Evolutionary conservation across 1,140 invertebrate genomes (phyloP).

Genomic region (Pentalonia nigronervosa): DNA sequence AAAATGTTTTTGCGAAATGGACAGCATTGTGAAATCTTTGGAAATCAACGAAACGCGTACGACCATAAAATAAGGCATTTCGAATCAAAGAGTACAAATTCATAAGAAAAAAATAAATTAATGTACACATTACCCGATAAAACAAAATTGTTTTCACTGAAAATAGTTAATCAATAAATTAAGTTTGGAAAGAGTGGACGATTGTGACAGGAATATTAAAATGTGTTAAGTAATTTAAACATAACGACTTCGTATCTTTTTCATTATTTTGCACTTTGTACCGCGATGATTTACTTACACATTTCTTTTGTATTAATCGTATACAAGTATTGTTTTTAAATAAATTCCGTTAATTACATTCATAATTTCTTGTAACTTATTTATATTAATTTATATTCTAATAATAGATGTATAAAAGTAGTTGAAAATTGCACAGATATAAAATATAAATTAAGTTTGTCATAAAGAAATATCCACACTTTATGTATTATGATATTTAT

Average conservation of each 20-base stretch:
- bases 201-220: constrained; percentile 5
- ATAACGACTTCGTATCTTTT: background rate
- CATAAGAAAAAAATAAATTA: background rate
- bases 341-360: background rate
- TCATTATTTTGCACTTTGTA: background rate
- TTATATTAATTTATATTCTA: background rate
- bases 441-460: background rate
- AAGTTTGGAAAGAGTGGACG: background rate
- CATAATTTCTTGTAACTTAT: background rate
- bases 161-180: background rate
- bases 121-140: background rate
- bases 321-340: constrained; percentile 5
- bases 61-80: constrained; percentile 15
- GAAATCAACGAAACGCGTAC: background rate
- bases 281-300: background rate
- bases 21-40: background rate
- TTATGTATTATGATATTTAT: background rate
- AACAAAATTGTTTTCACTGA: background rate
- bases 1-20: constrained; percentile 30
- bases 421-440: background rate
- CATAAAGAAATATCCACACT: background rate
- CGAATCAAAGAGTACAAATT: background rate
- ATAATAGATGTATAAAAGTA: background rate
- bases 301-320: background rate
- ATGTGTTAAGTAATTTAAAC: background rate